phyloP scores from a whole-genome alignment of 2,797 vertebrate genomes.

The Prionace glauca region DNA sequence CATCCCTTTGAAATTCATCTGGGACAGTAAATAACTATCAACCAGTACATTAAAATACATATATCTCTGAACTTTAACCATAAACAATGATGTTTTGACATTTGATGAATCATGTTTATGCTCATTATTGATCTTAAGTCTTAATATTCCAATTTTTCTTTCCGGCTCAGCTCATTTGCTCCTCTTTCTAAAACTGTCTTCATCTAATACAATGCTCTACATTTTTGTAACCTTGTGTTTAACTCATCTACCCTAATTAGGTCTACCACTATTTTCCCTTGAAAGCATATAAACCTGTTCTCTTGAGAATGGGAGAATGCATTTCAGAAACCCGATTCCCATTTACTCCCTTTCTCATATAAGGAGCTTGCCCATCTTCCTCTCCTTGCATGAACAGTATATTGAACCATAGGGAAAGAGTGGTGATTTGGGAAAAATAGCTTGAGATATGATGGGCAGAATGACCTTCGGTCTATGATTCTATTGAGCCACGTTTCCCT shows the following conservation, averaged over 20 bases:
- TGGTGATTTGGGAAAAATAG: background rate
- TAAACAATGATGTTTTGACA: background rate
- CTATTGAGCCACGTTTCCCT: background rate
- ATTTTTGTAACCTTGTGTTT: background rate
- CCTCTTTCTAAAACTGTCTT: background rate
- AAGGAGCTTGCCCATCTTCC: background rate
- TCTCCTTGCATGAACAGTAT: background rate
- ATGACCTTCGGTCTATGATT: background rate
- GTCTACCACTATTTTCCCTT: background rate
- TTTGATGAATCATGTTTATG: background rate
- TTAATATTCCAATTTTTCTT: background rate
- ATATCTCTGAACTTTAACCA: background rate
- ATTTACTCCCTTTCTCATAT: background rate
- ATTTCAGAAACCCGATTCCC: background rate
- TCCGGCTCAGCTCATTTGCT: background rate
- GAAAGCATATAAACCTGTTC: background rate
- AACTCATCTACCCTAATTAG: background rate
- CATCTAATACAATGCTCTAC: background rate
- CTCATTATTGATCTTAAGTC: background rate
- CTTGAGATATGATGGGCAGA: background rate
- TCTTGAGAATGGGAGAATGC: background rate
- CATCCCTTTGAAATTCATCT: conserved; percentile 46
- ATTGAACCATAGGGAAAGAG: background rate
- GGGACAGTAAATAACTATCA: conserved; percentile 34
- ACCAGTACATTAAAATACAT: background rate